phyloP scores from a whole-genome alignment of 2,113 vertebrate genomes.

The Manacus vitellinus region DNA sequence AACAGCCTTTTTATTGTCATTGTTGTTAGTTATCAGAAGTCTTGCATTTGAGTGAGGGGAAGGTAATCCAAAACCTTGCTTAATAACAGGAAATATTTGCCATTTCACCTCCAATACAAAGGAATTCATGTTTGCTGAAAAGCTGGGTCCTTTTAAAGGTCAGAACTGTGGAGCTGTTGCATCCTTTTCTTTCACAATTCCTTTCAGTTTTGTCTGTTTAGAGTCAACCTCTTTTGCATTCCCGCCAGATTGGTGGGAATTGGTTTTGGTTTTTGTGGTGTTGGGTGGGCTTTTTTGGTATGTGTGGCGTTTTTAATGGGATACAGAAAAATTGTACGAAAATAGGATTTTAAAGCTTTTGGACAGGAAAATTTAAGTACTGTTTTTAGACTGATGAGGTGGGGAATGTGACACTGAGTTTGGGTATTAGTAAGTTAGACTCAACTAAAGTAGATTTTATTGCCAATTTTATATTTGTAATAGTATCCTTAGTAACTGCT shows the following conservation, averaged over 20 bases:
- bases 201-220: conserved; percentile 35
- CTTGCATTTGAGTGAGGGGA: neutral
- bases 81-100: conserved; percentile 65
- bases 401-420: neutral
- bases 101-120: conserved; percentile 53
- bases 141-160: conserved; percentile 43
- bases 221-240: neutral
- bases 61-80: conserved; percentile 47
- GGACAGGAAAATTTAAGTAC: neutral
- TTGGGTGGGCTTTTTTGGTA: neutral
- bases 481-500: neutral
- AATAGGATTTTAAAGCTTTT: neutral
- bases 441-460: neutral
- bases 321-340: neutral
- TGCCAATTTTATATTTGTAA: neutral
- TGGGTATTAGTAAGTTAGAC: neutral
- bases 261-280: neutral
- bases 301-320: neutral
- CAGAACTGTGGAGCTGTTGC: conserved; percentile 13
- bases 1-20: conserved; percentile 31
- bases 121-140: conserved; percentile 26
- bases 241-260: neutral
- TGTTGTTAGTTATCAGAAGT: conserved; percentile 37
- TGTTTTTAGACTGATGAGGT: neutral
- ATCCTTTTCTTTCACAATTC: conserved; percentile 35